Evolutionary conservation across 2,888 invertebrate genomes (phyloP), one percentile per base, ranked within the genome.

Genomic region (Drosophila limbata): DNA sequence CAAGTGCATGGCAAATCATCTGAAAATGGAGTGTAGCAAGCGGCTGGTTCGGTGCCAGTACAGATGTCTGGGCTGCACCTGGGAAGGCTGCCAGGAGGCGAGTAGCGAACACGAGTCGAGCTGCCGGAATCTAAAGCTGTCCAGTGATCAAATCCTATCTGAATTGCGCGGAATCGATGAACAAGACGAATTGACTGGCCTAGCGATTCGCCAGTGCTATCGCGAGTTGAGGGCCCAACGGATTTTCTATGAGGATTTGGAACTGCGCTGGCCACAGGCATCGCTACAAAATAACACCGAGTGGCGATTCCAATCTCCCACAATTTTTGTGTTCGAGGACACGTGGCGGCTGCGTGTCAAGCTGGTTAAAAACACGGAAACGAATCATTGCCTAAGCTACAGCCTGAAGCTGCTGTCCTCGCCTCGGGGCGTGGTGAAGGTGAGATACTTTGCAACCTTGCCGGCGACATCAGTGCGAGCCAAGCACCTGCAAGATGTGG

Each of bases 61-160:
- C n/a, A 62, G 39, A 4, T 68, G 65, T 6, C 53, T 79, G 11
- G 79, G 79, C 42, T 79, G 79, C 53, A 21, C 1, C 6, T 79
- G 79, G 80, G 6, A 17, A n/a, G 73, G 77, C 13, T 31, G 28
- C 3, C 45, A 56, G 6, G 56, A 50, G 9, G 15, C 15, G 0
- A 28, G 56, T 3, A 39, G 0, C 0, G 25, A 35, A 3, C 81
- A 79, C n/a, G 66, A 71, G 39, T 11, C 13, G 0, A 13, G 1
- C 17, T 79, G 79, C 50, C 5, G 0, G 1, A 8, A 52, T 19
- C 25, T 48, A 0, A 1, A 47, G 1, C 65, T 50, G 61, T 55
- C 42, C 0, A 60, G 59, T 17, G 51, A 57, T 0, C 60, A 77
- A 0, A 60, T 79, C 1, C 19, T 73, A 1, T 0, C 0, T 2